phyloP scores from a whole-genome alignment of 2,888 invertebrate species.

The Aphodius granarius region DNA sequence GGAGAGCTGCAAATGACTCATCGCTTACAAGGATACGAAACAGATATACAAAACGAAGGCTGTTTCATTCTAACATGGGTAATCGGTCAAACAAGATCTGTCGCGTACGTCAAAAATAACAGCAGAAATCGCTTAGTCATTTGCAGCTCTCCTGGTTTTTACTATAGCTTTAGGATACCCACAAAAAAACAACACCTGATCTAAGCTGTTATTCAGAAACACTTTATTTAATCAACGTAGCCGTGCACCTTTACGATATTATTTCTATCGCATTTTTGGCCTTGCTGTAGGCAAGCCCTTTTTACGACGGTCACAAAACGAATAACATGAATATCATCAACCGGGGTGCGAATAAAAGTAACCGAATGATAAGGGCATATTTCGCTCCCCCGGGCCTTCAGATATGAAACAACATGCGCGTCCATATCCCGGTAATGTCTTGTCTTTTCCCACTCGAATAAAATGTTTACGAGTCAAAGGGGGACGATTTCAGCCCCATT shows the following conservation, averaged over 20 bases:
- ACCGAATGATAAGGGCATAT: constrained; percentile 25
- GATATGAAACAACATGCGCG: neutral
- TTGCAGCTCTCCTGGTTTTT: too few species aligned
- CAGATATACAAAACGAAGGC: too few species aligned
- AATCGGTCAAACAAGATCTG: too few species aligned
- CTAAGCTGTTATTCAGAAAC: neutral
- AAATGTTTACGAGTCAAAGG: constrained; percentile 47
- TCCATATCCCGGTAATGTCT: constrained; percentile 26
- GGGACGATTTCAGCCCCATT: constrained; percentile 46
- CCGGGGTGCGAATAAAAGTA: constrained; percentile 17
- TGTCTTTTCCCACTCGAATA: constrained; percentile 40
- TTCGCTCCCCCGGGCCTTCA: neutral
- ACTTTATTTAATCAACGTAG: neutral
- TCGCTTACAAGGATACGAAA: too few species aligned
- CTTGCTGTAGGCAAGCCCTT: neutral
- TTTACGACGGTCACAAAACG: constrained; percentile 6
- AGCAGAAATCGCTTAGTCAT: too few species aligned
- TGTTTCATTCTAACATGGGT: too few species aligned
- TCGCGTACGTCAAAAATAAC: too few species aligned
- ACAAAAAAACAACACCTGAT: neutral
- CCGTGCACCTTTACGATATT: neutral
- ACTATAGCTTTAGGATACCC: too few species aligned
- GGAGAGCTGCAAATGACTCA: too few species aligned
- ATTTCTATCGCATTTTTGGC: neutral
- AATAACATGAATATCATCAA: constrained; percentile 13